Conservation (phyloP, 2,797 vertebrate genomes). For the Malacoraja senta region DNA sequence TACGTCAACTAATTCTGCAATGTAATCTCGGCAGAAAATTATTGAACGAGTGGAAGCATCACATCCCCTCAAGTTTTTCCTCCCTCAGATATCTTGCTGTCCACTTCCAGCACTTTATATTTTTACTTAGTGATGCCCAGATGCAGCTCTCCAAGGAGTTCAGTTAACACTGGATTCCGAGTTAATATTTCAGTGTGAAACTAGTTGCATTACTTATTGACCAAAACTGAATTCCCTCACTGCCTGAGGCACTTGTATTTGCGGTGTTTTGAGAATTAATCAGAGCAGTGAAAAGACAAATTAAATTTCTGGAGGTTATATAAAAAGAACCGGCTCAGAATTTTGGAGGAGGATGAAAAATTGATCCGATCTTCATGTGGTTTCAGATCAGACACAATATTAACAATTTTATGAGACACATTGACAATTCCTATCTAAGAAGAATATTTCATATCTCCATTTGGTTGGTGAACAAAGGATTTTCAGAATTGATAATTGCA, state of each 20-base stretch:
- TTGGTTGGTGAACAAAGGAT: not conserved
- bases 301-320: not conserved
- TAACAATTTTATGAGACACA: not conserved
- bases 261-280: not conserved
- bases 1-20: not conserved
- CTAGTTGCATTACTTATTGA: not conserved
- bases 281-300: not conserved
- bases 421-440: not conserved
- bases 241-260: not conserved
- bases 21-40: not conserved
- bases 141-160: not conserved
- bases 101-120: not conserved
- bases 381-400: not conserved
- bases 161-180: not conserved
- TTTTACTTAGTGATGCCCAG: not conserved
- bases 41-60: not conserved
- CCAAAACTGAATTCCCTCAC: not conserved
- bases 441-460: not conserved
- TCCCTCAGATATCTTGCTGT: not conserved
- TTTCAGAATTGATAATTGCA: not conserved
- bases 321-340: not conserved
- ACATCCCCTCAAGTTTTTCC: not conserved
- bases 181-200: not conserved
- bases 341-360: constrained; percentile 15
- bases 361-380: not conserved